phyloP scores from a whole-genome alignment of 2,888 invertebrate species.

The Malacosoma neustria region DNA sequence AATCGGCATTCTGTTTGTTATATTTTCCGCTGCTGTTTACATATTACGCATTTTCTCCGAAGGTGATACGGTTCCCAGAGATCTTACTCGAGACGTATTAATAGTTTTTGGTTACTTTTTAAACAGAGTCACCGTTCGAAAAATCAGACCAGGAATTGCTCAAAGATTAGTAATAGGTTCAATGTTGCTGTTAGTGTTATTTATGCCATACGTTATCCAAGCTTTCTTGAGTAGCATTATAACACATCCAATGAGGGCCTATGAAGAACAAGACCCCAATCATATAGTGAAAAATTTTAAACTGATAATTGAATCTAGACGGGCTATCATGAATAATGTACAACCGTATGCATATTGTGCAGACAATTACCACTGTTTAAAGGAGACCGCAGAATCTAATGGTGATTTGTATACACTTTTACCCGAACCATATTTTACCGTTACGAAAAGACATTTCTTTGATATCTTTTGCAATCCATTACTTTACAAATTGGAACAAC shows the following conservation, averaged over 20 bases:
- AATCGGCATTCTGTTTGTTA: conserved; percentile 12
- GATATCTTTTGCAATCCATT: conserved; percentile 17
- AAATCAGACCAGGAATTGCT: conserved; percentile 14
- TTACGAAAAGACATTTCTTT: conserved; percentile 15
- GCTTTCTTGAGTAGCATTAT: conserved; percentile 22
- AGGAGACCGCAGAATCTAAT: conserved; percentile 11
- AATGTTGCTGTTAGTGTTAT: conserved; percentile 22
- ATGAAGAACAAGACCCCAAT: conserved; percentile 14
- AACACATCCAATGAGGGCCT: conserved; percentile 20
- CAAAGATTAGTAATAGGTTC: conserved; percentile 17
- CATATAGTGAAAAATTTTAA: conserved; percentile 13
- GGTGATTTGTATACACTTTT: conserved; percentile 19
- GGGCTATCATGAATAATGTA: not conserved
- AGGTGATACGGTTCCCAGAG: conserved; percentile 3
- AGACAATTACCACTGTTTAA: conserved; percentile 19
- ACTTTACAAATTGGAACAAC: conserved; percentile 18
- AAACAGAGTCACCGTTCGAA: conserved; percentile 16
- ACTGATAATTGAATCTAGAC: conserved; percentile 9
- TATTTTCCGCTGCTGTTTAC: conserved; percentile 15
- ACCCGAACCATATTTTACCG: conserved; percentile 11
- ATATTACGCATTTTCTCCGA: conserved; percentile 18
- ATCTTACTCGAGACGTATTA: conserved; percentile 17
- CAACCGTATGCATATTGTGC: conserved; percentile 11
- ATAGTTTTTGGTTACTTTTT: conserved; percentile 27
- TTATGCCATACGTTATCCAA: conserved; percentile 24